A percentile compares a stretch with the other conserved stretches of the same genome.
Evolutionary conservation across 2,113 vertebrate genomes (phyloP).

Genomic region (Maccullochella peelii): DNA sequence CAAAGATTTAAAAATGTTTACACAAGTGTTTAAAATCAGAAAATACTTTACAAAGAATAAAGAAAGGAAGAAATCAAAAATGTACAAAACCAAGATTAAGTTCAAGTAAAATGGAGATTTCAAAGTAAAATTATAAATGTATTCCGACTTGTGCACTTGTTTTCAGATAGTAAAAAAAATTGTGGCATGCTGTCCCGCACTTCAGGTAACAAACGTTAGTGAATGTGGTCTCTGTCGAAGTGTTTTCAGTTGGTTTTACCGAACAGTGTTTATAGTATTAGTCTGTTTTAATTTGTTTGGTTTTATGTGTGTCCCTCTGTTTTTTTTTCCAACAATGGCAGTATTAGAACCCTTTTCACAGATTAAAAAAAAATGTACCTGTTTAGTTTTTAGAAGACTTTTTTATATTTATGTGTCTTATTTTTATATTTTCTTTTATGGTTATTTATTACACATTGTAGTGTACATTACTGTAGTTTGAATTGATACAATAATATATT

Average conservation of each 20-base stretch:
- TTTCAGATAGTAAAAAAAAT: not conserved
- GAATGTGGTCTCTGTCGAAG: constrained; percentile 91
- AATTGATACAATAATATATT: constrained; percentile 99
- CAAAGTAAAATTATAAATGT: not conserved
- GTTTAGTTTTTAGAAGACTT: constrained; percentile 97
- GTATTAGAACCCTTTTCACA: constrained; percentile 98
- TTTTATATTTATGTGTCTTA: constrained; percentile 99
- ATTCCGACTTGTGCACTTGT: constrained; percentile 63
- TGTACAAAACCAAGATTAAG: not conserved
- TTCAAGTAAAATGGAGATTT: constrained; percentile 5
- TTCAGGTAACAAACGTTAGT: constrained; percentile 86
- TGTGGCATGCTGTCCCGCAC: constrained; percentile 71
- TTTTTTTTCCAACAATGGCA: constrained; percentile 90
- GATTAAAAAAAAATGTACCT: constrained; percentile 87
- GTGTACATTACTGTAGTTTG: constrained; percentile 99
- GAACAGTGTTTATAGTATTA: constrained; percentile 89
- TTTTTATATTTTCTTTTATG: constrained; percentile 98
- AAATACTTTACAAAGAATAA: not conserved
- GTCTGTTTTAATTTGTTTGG: constrained; percentile 79
- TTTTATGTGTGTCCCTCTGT: constrained; percentile 88
- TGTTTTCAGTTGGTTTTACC: constrained; percentile 90
- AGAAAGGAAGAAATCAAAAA: not conserved
- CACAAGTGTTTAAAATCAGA: not conserved
- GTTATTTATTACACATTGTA: constrained; percentile 99
- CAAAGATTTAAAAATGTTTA: constrained; percentile 23